Evolutionary conservation across 2,888 invertebrate species (phyloP), one percentile per base, ranked within the genome.

Genomic region (Lithophane socia): DNA sequence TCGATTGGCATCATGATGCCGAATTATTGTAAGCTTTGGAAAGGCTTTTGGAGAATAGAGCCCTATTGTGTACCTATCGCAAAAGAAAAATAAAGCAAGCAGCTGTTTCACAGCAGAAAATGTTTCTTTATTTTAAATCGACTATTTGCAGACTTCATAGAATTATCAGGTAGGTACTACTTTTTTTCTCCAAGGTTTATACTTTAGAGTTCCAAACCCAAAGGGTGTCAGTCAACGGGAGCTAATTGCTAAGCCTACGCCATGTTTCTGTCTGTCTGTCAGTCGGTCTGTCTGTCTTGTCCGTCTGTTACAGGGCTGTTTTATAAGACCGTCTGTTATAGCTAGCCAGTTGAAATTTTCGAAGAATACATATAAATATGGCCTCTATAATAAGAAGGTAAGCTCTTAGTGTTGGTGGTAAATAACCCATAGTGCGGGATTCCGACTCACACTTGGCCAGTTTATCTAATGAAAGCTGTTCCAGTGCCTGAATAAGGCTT

Each of bases 31-130:
- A 61, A 16, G 16, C 3, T 60, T 63, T 18, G 12, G 13, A 9
- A 47, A 63, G 47, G 29, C 16, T 71, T 66, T 54, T 52, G 13
- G 29, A 47, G 49, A 18, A 66, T 49, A 29, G 16, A 49, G 24
- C 13, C n/a, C 44, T 21, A 54, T 49, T 72, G 44, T 58, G 37
- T 42, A 18, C 10, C 21, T 16, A 29, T 13, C n/a, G 7, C 13
- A 70, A 63, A 73, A 24, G 8, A 69, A 63, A 79, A 29, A 21
- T 44, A 21, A 47, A 67, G 3, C 16, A 13, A 24, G 18, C 12
- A 29, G 37, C 47, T 42, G 21, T 56, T 47, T 47, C 5, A 56
- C 12, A 18, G 18, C 29, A 58, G 0, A 21, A 54, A 56, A 7
- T 18, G 0, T 21, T 74, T 44, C n/a, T 2, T 47, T 37, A 56